Evolutionary conservation across 2,888 invertebrate genomes (phyloP).

Genomic region (Rosalia funebris): DNA sequence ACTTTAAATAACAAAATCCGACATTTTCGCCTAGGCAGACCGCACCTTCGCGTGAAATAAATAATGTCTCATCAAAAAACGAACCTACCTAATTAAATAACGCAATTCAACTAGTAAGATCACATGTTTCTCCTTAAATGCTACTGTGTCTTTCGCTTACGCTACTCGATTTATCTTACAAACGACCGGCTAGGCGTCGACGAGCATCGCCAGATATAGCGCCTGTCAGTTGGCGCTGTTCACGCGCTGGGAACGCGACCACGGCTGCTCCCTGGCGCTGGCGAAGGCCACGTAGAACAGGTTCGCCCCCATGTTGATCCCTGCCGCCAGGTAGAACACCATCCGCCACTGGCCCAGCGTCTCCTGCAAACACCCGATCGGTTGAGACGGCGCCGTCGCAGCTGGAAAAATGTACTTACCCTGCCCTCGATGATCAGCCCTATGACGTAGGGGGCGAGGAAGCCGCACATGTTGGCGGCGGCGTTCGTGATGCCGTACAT

Average conservation of each 20-base stretch:
- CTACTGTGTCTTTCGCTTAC: background rate
- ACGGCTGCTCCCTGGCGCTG: slow-evolving; percentile 79
- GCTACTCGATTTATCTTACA: background rate
- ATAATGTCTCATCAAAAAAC: background rate
- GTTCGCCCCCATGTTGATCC: slow-evolving; percentile 78
- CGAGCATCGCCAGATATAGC: slow-evolving; percentile 54
- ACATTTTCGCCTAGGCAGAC: no score
- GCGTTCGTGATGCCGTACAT: slow-evolving; percentile 88
- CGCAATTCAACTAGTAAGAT: slow-evolving; percentile 1
- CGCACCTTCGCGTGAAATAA: background rate
- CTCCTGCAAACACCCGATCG: slow-evolving; percentile 67
- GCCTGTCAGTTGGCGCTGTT: slow-evolving; percentile 60
- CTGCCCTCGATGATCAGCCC: slow-evolving; percentile 77
- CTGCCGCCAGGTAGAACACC: slow-evolving; percentile 84
- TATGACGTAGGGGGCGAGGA: slow-evolving; percentile 82
- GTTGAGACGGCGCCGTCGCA: no score
- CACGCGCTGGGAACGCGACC: slow-evolving; percentile 65
- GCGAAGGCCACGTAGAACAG: slow-evolving; percentile 82
- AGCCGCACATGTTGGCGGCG: slow-evolving; percentile 84
- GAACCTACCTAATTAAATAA: background rate
- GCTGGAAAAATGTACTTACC: no score
- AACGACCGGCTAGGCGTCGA: slow-evolving; percentile 47
- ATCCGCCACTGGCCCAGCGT: slow-evolving; percentile 78
- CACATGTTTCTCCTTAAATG: slow-evolving; percentile 8
- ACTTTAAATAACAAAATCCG: no score